Base-by-base conservation (phyloP, 2,888 invertebrate genomes). In the Halictus quadricinctus region DNA sequence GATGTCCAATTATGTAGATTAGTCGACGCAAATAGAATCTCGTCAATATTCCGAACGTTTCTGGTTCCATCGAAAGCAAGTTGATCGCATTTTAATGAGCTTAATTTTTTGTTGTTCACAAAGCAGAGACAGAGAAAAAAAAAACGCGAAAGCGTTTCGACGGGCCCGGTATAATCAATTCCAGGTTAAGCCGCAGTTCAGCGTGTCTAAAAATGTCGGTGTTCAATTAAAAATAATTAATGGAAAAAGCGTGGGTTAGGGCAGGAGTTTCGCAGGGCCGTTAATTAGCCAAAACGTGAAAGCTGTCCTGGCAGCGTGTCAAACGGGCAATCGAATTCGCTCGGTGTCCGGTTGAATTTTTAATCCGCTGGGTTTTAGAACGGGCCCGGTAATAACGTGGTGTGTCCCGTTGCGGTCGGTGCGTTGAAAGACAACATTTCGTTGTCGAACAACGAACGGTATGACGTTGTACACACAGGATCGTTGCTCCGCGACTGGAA, bases 401-500 rank as follows among this genome's bases (percentile, higher is more conserved):
- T 12, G 12, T 58, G 36, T 82, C 21, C 54, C 48, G 36, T 48
- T 25, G 69, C 73, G 73, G 77, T 77, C 77, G 70, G 54, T 54
- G 54, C 43, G 54, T 69, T 48, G 41, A 73, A 64, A 80, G 29
- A 21, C 64, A 50, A 43, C 54, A 72, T 72, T 46, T 58, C 58
- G 48, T 46, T 21, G 29, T 18, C 60, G 36, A 73, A 50, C 54
- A 43, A 43, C 72, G 58, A 75, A 10, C 21, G 36, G n/a, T 58
- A 29, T 58, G 73, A 76, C 69, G 81, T 29, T 29, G 1, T 29
- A 15, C 25, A 29, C 25, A 7, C 50, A 25, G 25, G 29, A 73
- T 80, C 80, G 79, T 77, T 73, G 79, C 54, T 36, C 60, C 64
- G 48, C 29, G 66, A 73, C 41, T 73, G 81, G 85, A 80, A 84